Conservation (phyloP, 2,113 vertebrate genomes). For the Protobothrops mucrosquamatus region DNA sequence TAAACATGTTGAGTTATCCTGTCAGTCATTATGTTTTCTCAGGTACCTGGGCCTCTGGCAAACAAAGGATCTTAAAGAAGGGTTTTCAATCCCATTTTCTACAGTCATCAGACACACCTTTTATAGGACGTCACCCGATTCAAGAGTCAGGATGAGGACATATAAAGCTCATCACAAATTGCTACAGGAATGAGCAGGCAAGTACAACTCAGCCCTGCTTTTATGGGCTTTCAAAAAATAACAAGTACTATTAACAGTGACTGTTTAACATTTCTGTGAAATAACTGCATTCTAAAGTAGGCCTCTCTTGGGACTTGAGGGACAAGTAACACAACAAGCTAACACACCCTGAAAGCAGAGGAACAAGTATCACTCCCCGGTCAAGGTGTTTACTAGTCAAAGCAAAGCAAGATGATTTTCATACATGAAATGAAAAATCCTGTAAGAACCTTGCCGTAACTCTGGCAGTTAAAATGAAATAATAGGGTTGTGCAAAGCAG, state of each 20-base stretch:
- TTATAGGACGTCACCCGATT: constrained; percentile 27
- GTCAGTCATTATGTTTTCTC: fast-evolving
- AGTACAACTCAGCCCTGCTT: background rate
- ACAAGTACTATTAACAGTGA: fast-evolving
- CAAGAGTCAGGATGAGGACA: background rate
- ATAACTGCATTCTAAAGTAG: background rate
- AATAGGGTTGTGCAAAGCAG: background rate
- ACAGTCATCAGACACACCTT: constrained; percentile 11
- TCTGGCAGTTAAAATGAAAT: background rate
- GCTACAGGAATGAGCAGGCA: background rate
- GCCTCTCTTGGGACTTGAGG: background rate
- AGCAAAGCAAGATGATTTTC: background rate
- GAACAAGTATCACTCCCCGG: background rate
- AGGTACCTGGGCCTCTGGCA: fast-evolving
- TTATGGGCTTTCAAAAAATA: background rate
- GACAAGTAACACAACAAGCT: background rate
- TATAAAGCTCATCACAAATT: background rate
- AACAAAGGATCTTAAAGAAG: fast-evolving
- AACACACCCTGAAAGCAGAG: background rate
- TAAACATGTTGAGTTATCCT: background rate
- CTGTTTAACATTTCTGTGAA: background rate
- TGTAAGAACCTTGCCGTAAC: background rate
- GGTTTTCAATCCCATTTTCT: background rate
- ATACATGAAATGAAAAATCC: background rate
- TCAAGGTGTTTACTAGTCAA: background rate